These are phyloP conservation scores for Astreopora myriophthalma DNA, from an alignment of 64 coral and sea anemone genomes.

Conservation along the genomic window DNA sequence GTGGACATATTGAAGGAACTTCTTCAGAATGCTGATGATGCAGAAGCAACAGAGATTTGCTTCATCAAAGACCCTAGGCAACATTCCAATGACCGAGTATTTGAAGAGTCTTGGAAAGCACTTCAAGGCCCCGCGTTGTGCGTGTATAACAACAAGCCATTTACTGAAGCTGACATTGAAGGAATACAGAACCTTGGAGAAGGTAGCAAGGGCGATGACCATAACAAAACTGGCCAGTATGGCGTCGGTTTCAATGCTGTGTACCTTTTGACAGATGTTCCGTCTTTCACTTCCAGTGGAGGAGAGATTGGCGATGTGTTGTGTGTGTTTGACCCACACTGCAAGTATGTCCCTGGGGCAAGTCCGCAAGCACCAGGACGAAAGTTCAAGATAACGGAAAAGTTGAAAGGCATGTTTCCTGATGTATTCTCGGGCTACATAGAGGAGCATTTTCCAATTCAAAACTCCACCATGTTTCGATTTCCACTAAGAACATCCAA, in stretches of 20 bases:
- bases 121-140: conserved; percentile 91
- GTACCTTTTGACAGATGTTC: conserved; percentile 93
- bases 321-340: conserved; percentile 83
- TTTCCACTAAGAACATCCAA: conserved; percentile 57
- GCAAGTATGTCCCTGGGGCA: conserved; percentile 67
- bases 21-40: conserved; percentile 96
- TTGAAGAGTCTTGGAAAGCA: conserved; percentile 82
- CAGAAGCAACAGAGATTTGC: conserved; percentile 84
- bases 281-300: conserved; percentile 73
- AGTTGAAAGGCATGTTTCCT: conserved; percentile 49
- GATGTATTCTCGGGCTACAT: conserved; percentile 74
- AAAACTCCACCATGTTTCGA: conserved; percentile 76
- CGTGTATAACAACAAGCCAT: conserved; percentile 89
- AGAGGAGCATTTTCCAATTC: conserved; percentile 33
- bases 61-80: conserved; percentile 83
- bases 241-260: conserved; percentile 95
- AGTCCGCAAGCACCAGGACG: conserved; percentile 49
- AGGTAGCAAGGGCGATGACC: conserved; percentile 90
- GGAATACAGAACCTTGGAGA: conserved; percentile 91
- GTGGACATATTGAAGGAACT: conserved; percentile 92
- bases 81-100: conserved; percentile 60
- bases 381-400: conserved; percentile 9
- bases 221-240: conserved; percentile 92
- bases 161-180: conserved; percentile 70
- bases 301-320: conserved; percentile 73